phyloP scores from a whole-genome alignment of 2,888 invertebrate species.

The Chaetogeoica ovagalla region DNA sequence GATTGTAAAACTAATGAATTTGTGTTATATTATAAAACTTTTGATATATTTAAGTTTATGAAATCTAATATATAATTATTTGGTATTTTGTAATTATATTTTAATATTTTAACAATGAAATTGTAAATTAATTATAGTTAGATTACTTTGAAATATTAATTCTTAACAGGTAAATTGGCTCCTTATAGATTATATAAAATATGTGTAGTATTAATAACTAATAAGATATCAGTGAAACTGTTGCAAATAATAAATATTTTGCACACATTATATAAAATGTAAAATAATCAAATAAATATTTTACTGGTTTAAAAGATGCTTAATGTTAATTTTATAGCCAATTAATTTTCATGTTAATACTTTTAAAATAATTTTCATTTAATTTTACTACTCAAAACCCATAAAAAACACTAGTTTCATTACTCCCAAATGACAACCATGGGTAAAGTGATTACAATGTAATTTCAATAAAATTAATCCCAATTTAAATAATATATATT shows the following conservation, averaged over 20 bases:
- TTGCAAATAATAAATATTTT: too few relatives aligned
- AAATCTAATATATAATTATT: slow-evolving; percentile 18
- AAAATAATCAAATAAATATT: background rate
- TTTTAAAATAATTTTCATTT: too few relatives aligned
- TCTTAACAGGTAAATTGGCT: background rate
- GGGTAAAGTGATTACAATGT: background rate
- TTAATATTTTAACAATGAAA: background rate
- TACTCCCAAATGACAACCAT: too few relatives aligned
- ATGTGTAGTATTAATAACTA: background rate
- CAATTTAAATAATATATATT: too few relatives aligned
- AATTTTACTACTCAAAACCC: too few relatives aligned
- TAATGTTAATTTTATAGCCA: background rate
- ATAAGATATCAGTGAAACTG: background rate
- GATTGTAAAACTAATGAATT: slow-evolving; percentile 23
- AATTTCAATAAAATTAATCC: too few relatives aligned
- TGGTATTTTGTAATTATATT: slow-evolving; percentile 16
- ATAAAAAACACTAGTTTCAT: too few relatives aligned
- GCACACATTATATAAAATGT: too few relatives aligned
- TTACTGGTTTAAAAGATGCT: background rate
- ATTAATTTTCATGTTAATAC: too few relatives aligned
- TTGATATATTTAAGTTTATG: background rate
- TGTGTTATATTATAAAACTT: slow-evolving; percentile 10
- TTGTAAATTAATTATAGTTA: slow-evolving; percentile 8
- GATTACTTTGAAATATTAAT: background rate
- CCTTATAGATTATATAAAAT: background rate